Evolutionary conservation across 2,888 invertebrate species (phyloP).

Genomic region (Drosophila yooni): DNA sequence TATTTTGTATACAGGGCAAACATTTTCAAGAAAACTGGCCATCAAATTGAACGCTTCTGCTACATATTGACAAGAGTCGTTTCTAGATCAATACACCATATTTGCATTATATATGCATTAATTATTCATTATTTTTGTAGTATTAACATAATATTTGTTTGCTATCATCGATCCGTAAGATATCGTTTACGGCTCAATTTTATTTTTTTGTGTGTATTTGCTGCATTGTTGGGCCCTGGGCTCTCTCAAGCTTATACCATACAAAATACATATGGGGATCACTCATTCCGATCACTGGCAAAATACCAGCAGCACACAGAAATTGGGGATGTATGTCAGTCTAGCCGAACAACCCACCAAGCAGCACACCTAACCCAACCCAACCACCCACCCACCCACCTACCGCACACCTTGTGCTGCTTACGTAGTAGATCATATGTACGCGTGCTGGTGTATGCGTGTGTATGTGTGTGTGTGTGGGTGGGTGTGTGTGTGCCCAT

Average conservation of each 20-base stretch:
- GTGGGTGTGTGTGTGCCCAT: slow-evolving; percentile 52
- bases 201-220: neutral
- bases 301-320: slow-evolving; percentile 43
- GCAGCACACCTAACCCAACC: slow-evolving; percentile 20
- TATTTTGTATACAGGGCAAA: neutral
- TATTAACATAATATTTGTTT: neutral
- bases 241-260: slow-evolving; percentile 20
- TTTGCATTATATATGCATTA: neutral
- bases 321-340: slow-evolving; percentile 35
- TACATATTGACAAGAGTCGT: neutral
- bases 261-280: slow-evolving; percentile 16
- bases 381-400: slow-evolving; percentile 36
- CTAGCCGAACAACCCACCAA: slow-evolving; percentile 6
- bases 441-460: neutral
- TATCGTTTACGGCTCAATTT: neutral
- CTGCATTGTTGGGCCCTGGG: slow-evolving; percentile 28
- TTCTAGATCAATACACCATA: neutral
- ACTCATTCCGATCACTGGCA: slow-evolving; percentile 47
- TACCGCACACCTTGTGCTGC: slow-evolving; percentile 52
- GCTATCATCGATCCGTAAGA: neutral
- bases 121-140: neutral
- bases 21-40: neutral
- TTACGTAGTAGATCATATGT: slow-evolving; percentile 44
- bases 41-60: neutral
- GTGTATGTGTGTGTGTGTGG: slow-evolving; percentile 18